These are phyloP conservation scores for Meriones unguiculatus DNA, from an alignment of 2,113 vertebrate species.

Conservation along the genomic window DNA sequence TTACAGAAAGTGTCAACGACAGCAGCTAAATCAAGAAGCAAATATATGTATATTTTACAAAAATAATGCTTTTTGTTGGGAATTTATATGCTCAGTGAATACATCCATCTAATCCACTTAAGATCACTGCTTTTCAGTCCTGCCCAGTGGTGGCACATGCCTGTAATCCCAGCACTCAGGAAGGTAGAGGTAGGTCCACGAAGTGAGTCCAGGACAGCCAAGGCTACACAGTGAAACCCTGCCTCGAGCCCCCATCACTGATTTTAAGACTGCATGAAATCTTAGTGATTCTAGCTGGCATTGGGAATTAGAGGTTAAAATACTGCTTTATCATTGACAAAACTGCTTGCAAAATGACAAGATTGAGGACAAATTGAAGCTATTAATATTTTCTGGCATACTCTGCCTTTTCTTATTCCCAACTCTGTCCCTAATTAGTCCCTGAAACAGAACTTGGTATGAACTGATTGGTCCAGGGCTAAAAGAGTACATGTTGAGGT, in stretches of 20 bases:
- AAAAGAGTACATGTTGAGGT: not conserved
- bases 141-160: too few relatives aligned
- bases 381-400: not conserved
- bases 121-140: conserved; percentile 38
- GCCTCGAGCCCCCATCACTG: not conserved
- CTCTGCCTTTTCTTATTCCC: not conserved
- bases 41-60: conserved; percentile 11
- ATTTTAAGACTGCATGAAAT: conserved; percentile 51
- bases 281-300: not conserved
- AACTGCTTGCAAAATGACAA: not conserved
- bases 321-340: conserved; percentile 19
- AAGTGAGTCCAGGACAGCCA: too few relatives aligned
- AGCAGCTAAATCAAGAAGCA: conserved; percentile 20
- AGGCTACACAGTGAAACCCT: too few relatives aligned
- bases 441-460: not conserved
- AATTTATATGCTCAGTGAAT: not conserved
- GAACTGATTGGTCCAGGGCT: not conserved
- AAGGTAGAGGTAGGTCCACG: too few relatives aligned
- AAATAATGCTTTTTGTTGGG: not conserved
- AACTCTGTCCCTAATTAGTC: not conserved
- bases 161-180: too few relatives aligned
- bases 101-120: not conserved
- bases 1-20: not conserved
- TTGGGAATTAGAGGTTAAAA: not conserved
- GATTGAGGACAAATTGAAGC: not conserved